Evolutionary conservation across 2,797 vertebrate species (phyloP), one percentile per base, ranked within the genome.

Genomic region (Peromyscus melanophrys): DNA sequence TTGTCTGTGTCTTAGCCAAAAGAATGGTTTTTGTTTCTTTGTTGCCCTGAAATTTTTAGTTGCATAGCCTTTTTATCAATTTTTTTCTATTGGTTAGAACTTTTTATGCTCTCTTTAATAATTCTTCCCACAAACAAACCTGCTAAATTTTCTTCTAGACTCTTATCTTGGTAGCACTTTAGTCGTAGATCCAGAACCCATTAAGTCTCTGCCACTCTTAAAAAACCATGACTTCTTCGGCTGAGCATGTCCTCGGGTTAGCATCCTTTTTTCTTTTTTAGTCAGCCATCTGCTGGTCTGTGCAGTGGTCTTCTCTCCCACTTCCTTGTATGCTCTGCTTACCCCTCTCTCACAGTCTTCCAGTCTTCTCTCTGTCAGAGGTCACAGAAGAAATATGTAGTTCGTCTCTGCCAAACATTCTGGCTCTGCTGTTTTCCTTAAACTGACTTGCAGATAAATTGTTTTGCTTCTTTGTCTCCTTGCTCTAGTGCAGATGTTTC

Each of bases 381-480:
- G 95, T 98, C 97, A 97, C 81, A 96, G 96, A 95, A 89, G 97
- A 98, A 98, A 97, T 98, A 97, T 97, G 98, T 98, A 96, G 89
- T 97, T 94, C 93, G 73, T 94, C 75, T 93, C 94, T 96, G 96
- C 98, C 98, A 98, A 98, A 97, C 96, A 97, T 97, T 97, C 82
- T 93, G 94, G 67, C 94, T 96, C 86, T 95, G 97, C 97, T 98
- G 94, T 98, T 98, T 98, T 97, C 92, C 97, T 97, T 98, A 97
- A 96, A 94, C 96, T 96, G 97, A 98, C 93, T 82, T 93, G 76
- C 94, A 97, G 93, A 98, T 97, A 98, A 98, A 98, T 97, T 97
- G 96, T 97, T 97, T 97, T 97, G 96, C 95, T 97, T 98, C 87
- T 97, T 93, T 87, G 92, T 97, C 96, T 92, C 88, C 63, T 49